These are phyloP conservation scores for roundworm (Caenorhabditis elegans) DNA, from an alignment of 1,140 invertebrate genomes.

Conservation along the genomic window WBcel235 BX284602.5:10847501-10848000, in stretches of 20 bases:
- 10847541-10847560: slow-evolving; percentile 13
- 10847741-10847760: background rate
- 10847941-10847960: no score
- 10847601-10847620: background rate
- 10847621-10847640: background rate
- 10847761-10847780: background rate
- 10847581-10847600: background rate
- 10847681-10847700: slow-evolving; percentile 14
- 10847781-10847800: no score
- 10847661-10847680: background rate
- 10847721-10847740: background rate
- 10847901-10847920: no score
- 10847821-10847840: no score
- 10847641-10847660: background rate
- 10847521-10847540: slow-evolving; percentile 34
- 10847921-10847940: no score
- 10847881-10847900: no score
- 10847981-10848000: no score
- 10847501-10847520: slow-evolving; percentile 25
- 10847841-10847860: no score
- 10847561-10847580: background rate
- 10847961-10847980: no score
- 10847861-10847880: no score
- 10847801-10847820: background rate
- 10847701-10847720: slow-evolving; percentile 15